Conservation (phyloP, 2,797 vertebrate genomes). For the Cottoperca gobio region DNA sequence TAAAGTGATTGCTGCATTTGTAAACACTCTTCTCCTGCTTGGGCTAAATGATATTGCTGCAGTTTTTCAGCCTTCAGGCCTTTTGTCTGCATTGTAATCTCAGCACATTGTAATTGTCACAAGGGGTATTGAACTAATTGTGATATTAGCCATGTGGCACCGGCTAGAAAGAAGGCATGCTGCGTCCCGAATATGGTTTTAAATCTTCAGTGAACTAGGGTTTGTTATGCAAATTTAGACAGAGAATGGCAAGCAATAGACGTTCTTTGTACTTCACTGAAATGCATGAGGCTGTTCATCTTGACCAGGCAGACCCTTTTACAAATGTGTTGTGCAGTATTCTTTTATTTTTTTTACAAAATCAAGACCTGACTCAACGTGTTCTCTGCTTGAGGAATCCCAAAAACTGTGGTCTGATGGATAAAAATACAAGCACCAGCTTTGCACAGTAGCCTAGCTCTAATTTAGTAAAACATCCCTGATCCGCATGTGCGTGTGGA, state of each 20-base stretch:
- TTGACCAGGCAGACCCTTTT: constrained; percentile 3
- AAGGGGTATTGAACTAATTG: constrained; percentile 28
- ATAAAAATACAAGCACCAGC: not conserved
- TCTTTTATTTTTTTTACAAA: too few relatives aligned
- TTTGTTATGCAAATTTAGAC: constrained; percentile 55
- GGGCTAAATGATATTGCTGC: not conserved
- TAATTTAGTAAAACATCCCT: constrained; percentile 19
- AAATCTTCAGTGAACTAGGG: constrained; percentile 26
- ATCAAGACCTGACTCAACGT: not conserved
- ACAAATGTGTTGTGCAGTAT: constrained; percentile 1
- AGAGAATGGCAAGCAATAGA: constrained; percentile 27
- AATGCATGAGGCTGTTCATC: constrained; percentile 15
- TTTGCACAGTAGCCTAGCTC: not conserved
- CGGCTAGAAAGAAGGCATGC: constrained; percentile 5
- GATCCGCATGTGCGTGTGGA: not conserved
- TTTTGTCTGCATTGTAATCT: constrained; percentile 31
- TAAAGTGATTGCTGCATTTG: constrained; percentile 29
- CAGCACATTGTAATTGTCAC: constrained; percentile 38
- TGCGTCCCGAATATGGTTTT: constrained; percentile 28
- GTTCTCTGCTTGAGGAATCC: not conserved
- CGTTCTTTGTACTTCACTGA: constrained; percentile 27
- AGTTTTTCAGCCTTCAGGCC: not conserved
- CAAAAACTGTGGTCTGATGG: not conserved
- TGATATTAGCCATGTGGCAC: constrained; percentile 13
- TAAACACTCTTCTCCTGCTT: constrained; percentile 20